phyloP scores from a whole-genome alignment of 2,113 vertebrate genomes.

The Caloenas nicobarica region DNA sequence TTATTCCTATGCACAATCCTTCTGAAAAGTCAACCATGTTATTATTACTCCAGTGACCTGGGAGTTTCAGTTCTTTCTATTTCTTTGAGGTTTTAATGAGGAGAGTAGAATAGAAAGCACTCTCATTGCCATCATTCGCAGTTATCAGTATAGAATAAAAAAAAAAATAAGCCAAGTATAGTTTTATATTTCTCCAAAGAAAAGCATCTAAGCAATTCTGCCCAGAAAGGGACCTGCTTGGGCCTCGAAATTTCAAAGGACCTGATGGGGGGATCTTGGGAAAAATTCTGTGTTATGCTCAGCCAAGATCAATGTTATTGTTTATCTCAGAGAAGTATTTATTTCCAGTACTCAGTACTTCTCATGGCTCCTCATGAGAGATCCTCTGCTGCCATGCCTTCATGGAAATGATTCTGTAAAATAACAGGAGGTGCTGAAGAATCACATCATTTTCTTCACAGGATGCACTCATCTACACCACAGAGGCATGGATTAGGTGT shows the following conservation, averaged over 20 bases:
- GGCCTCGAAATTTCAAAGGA: conserved; percentile 20
- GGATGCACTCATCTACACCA: not conserved
- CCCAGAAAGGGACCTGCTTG: conserved; percentile 24
- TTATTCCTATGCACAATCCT: not conserved
- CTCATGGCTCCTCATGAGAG: conserved; percentile 27
- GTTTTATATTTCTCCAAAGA: conserved; percentile 32
- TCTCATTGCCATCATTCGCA: not conserved
- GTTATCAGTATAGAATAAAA: not conserved
- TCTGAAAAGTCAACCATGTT: not conserved
- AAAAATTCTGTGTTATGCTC: conserved; percentile 35
- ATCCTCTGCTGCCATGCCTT: not conserved
- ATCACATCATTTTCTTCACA: not conserved
- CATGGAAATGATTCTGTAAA: conserved; percentile 31
- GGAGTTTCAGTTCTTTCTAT: not conserved
- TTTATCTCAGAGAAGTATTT: conserved; percentile 57
- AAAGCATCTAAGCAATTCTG: not conserved
- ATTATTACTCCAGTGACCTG: not conserved
- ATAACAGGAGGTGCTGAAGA: not conserved
- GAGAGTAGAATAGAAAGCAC: not conserved
- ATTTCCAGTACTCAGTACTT: conserved; percentile 53
- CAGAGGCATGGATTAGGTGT: not conserved
- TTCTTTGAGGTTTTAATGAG: not conserved
- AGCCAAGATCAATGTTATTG: conserved; percentile 64
- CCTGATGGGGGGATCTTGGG: not conserved
- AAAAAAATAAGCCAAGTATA: not conserved